These are phyloP conservation scores for Anoplolepis gracilipes DNA, from an alignment of 1,140 invertebrate species.

Conservation along the genomic window DNA sequence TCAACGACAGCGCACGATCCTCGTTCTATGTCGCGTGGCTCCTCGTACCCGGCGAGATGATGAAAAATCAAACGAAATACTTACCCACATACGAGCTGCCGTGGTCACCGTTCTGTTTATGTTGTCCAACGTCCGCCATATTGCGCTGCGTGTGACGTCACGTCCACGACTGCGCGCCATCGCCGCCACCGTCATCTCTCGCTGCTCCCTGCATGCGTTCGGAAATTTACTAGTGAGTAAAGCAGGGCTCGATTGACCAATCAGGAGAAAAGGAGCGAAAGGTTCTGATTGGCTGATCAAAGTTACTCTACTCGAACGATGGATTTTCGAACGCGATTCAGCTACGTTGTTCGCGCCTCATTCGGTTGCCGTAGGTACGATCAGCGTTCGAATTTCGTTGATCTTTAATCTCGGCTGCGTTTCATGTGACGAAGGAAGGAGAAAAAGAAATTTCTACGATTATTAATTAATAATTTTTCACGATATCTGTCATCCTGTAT, in stretches of 20 bases:
- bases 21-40: too few relatives aligned
- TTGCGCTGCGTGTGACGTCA: slow-evolving; percentile 80
- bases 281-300: too few relatives aligned
- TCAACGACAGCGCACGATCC: not conserved
- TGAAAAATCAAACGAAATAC: slow-evolving; percentile 71
- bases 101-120: slow-evolving; percentile 83
- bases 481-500: not conserved
- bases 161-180: slow-evolving; percentile 78
- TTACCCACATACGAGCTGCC: slow-evolving; percentile 82
- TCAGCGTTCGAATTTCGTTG: not conserved
- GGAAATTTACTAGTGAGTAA: not conserved
- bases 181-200: slow-evolving; percentile 63
- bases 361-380: not conserved
- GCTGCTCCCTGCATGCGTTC: slow-evolving; percentile 22
- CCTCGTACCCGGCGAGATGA: not conserved
- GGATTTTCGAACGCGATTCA: too few relatives aligned
- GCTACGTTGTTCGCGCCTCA: too few relatives aligned
- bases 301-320: too few relatives aligned
- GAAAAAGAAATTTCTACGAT: not conserved
- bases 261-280: too few relatives aligned
- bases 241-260: not conserved
- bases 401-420: not conserved
- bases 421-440: not conserved
- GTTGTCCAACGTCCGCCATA: slow-evolving; percentile 83
- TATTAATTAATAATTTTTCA: not conserved